Conservation (phyloP, 2,797 vertebrate species). For the Microcaecilia unicolor region DNA sequence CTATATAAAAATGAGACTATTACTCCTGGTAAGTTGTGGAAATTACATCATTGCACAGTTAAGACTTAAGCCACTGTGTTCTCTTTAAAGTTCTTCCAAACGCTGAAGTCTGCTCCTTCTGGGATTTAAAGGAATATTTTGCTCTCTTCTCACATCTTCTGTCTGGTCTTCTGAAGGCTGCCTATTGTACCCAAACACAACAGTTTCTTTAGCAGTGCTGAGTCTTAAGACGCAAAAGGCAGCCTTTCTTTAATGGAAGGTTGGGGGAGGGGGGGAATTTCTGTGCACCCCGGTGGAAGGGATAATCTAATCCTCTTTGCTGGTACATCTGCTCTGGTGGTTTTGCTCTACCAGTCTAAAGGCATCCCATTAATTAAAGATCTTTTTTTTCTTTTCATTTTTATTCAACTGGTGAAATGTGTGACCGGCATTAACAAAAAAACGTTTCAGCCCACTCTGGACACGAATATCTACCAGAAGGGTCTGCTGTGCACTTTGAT, state of each 20-base stretch:
- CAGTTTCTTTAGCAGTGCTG: slow-evolving; percentile 65
- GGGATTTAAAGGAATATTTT: slow-evolving; percentile 62
- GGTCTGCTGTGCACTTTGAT: slow-evolving; percentile 43
- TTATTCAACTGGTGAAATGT: slow-evolving; percentile 74
- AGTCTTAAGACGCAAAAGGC: slow-evolving; percentile 72
- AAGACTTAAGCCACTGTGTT: slow-evolving; percentile 39
- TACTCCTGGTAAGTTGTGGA: slow-evolving; percentile 24
- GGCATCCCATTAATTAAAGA: slow-evolving; percentile 71
- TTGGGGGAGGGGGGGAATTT: slow-evolving; percentile 61
- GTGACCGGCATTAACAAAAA: slow-evolving; percentile 54
- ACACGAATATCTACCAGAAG: slow-evolving; percentile 43
- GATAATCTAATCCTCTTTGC: slow-evolving; percentile 84
- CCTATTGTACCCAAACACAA: slow-evolving; percentile 71
- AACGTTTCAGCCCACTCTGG: slow-evolving; percentile 39
- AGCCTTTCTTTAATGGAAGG: slow-evolving; percentile 67
- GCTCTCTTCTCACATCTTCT: slow-evolving; percentile 74
- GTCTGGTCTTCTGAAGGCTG: slow-evolving; percentile 61
- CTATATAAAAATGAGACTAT: no score
- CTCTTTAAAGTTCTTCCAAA: slow-evolving; percentile 41
- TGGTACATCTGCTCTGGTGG: slow-evolving; percentile 73
- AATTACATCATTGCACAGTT: slow-evolving; percentile 40
- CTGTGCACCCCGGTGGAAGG: slow-evolving; percentile 65
- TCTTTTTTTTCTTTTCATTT: slow-evolving; percentile 69
- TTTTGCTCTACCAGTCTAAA: slow-evolving; percentile 81
- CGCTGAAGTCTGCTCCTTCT: slow-evolving; percentile 30